Evolutionary conservation across 2,888 invertebrate genomes (phyloP).

Genomic region (Leptopilina drosophilae): DNA sequence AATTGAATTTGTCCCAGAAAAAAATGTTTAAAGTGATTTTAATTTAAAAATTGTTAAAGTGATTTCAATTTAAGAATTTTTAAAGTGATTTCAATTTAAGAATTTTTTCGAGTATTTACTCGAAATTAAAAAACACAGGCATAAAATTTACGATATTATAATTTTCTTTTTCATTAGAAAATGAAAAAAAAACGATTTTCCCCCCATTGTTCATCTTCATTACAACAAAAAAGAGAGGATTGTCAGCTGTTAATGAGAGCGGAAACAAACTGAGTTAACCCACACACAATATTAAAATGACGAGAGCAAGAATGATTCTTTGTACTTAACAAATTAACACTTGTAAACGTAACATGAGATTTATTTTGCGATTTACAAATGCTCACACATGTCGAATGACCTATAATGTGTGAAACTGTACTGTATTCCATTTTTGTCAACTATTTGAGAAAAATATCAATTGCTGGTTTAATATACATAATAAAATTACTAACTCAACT

Average conservation of each 20-base stretch:
- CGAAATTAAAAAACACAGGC: no score
- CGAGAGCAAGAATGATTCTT: conserved; percentile 36
- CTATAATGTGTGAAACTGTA: background rate
- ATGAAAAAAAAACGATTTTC: background rate
- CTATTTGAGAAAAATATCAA: background rate
- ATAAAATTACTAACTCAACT: no score
- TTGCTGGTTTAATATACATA: no score
- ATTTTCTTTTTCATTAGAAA: background rate
- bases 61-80: no score
- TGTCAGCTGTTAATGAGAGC: conserved; percentile 33
- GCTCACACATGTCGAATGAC: background rate
- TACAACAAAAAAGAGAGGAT: background rate
- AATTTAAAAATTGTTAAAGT: no score
- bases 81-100: no score
- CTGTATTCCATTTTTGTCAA: background rate
- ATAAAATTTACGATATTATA: background rate
- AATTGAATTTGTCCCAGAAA: no score
- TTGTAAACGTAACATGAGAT: conserved; percentile 21
- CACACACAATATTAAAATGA: conserved; percentile 26
- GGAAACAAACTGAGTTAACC: conserved; percentile 34
- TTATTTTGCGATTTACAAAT: conserved; percentile 21
- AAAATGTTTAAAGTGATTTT: no score
- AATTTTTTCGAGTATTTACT: no score
- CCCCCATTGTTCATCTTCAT: background rate
- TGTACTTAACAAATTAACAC: conserved; percentile 37